Evolutionary conservation across 2,113 vertebrate species (phyloP), one percentile per base, ranked within the genome.

Genomic region (Crocuta crocuta): DNA sequence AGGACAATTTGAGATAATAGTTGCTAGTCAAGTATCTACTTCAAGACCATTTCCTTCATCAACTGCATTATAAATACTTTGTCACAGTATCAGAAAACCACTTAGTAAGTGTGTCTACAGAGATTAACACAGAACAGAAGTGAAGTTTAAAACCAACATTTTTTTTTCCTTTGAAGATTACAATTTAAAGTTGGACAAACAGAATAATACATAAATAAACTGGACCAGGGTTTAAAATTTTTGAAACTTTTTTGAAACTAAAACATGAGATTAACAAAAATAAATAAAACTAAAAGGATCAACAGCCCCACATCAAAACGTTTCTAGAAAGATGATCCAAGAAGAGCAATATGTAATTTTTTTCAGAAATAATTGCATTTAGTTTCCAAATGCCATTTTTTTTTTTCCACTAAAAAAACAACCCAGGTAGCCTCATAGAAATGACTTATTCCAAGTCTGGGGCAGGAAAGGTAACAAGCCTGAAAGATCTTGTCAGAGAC

Each of bases 241-340:
- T 63, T 70, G 17, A 95, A 95, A 88, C 11, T 79, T 91, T 78
- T 53, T 81, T 45, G 55, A 97, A 96, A 86, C 19, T 73, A 28
- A 97, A 94, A 48, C 39, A 86, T 33, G 68, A 76, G 55, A 35
- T 73, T 93, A 93, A 94, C 65, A 94, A 94, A 95, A 87, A 87
- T 61, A 86, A 87, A 68, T 86, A 85, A 89, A 89, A 50, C 17
- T 26, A 89, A 87, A 93, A 94, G 63, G 21, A 82, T 53, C 45
- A 79, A 81, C 45, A 86, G 24, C 9, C 81, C 2, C 35, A 78
- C 21, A 88, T 50, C 39, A 85, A 96, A 63, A 91, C 45, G 93
- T 43, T 94, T 92, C 84, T 94, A 95, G 83, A 91, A 73, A 28
- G 68, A 81, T 89, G 15, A 73, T n/a, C 28, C 83, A 45, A 87